A percentile compares a stretch with the other conserved stretches of the same genome.
Evolutionary conservation across 2,888 invertebrate genomes (phyloP).

Genomic region (Schrankia costaestrigalis): DNA sequence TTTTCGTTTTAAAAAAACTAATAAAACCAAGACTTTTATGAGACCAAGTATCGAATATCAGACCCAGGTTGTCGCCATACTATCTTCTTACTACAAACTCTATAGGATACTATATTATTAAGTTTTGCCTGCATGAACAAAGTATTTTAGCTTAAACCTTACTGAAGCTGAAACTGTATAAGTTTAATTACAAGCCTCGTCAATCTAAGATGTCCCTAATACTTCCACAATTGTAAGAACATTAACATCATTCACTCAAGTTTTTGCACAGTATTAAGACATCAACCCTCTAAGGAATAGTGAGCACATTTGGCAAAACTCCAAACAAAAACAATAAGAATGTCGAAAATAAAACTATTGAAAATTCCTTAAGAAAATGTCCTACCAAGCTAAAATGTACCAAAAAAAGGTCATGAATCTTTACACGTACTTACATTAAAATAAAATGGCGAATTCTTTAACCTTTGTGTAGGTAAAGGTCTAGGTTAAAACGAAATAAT

Average conservation of each 20-base stretch:
- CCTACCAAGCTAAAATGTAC: constrained; percentile 8
- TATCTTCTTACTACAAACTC: too few relatives aligned
- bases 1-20: too few relatives aligned
- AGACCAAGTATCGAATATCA: too few relatives aligned
- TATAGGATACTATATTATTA: too few relatives aligned
- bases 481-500: too few relatives aligned
- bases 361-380: constrained; percentile 43
- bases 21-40: too few relatives aligned
- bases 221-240: constrained; percentile 35
- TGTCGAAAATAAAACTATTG: constrained; percentile 52
- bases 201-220: not conserved
- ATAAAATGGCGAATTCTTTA: too few relatives aligned
- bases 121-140: too few relatives aligned
- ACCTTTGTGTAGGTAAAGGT: too few relatives aligned
- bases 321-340: constrained; percentile 64
- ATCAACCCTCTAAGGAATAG: constrained; percentile 58
- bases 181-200: constrained; percentile 6
- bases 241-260: constrained; percentile 47
- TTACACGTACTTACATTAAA: too few relatives aligned
- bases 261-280: constrained; percentile 49
- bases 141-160: not conserved
- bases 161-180: not conserved
- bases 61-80: too few relatives aligned
- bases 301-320: constrained; percentile 60
- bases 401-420: too few relatives aligned